A percentile compares a stretch with the other conserved stretches of the same genome.
Conservation (phyloP, 2,888 invertebrate genomes). For the Scrobipalpa costella region DNA sequence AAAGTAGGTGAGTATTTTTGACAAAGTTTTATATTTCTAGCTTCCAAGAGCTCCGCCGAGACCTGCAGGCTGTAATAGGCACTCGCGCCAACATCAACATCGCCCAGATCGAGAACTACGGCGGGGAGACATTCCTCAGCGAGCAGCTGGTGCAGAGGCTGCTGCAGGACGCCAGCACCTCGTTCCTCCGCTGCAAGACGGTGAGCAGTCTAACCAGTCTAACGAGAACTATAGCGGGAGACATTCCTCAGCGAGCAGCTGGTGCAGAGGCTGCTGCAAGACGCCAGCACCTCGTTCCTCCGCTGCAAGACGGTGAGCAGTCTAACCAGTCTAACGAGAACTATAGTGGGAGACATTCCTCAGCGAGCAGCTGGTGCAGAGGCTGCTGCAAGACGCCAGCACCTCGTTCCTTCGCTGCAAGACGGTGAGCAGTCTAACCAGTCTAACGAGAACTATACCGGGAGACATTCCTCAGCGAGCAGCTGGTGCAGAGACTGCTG, state of each 20-base stretch:
- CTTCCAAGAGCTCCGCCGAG: conserved; percentile 95
- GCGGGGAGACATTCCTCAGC: conserved; percentile 97
- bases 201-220: conserved; percentile 87
- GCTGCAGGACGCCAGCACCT: conserved; percentile 93
- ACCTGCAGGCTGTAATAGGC: conserved; percentile 96
- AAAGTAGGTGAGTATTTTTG: too few species aligned
- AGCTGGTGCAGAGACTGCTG: conserved; percentile 93
- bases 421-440: conserved; percentile 85
- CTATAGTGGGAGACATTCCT: conserved; percentile 98
- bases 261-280: conserved; percentile 94
- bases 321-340: conserved; percentile 94
- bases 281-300: conserved; percentile 93
- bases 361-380: conserved; percentile 96
- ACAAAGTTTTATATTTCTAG: conserved; percentile 60
- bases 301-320: conserved; percentile 88
- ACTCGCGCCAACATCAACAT: conserved; percentile 96
- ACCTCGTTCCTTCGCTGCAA: conserved; percentile 94
- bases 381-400: conserved; percentile 93
- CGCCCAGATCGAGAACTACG: conserved; percentile 96
- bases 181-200: conserved; percentile 92
- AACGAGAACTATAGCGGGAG: conserved; percentile 98
- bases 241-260: conserved; percentile 97
- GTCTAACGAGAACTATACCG: conserved; percentile 97
- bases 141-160: conserved; percentile 96
- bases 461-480: conserved; percentile 98